Evolutionary conservation across 2,113 vertebrate genomes (phyloP).

Genomic region (Miniopterus natalensis): DNA sequence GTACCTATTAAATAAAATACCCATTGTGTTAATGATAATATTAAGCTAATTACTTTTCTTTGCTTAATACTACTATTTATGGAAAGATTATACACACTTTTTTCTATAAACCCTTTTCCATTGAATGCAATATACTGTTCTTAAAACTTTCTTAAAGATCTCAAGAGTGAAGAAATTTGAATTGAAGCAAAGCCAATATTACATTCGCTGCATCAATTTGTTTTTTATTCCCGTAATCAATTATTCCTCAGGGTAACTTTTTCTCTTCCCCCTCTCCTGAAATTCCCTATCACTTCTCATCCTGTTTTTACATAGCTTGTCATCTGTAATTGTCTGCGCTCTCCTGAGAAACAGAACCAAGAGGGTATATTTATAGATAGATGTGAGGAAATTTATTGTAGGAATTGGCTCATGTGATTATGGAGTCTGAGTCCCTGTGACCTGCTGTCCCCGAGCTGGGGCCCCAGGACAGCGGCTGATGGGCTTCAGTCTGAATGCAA

Average conservation of each 20-base stretch:
- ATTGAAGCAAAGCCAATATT: neutral
- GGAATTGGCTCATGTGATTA: neutral
- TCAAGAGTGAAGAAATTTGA: neutral
- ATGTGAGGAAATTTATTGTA: neutral
- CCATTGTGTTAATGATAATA: neutral
- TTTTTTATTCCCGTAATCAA: neutral
- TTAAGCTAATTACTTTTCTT: neutral
- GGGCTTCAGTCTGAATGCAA: neutral
- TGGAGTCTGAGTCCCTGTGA: neutral
- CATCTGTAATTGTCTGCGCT: neutral
- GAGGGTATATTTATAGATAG: neutral
- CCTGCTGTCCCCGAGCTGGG: neutral
- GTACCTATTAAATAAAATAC: neutral
- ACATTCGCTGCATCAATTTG: neutral
- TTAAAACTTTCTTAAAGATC: neutral
- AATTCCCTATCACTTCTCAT: neutral
- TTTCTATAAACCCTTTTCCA: neutral
- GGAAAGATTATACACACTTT: neutral
- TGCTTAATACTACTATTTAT: neutral
- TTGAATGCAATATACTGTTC: neutral
- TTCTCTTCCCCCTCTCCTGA: neutral
- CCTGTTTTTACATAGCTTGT: neutral
- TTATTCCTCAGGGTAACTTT: neutral
- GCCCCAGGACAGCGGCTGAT: neutral
- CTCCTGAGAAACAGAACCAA: neutral